Evolutionary conservation across 2,888 invertebrate species (phyloP).

Genomic region (Zaprionus lineosus): DNA sequence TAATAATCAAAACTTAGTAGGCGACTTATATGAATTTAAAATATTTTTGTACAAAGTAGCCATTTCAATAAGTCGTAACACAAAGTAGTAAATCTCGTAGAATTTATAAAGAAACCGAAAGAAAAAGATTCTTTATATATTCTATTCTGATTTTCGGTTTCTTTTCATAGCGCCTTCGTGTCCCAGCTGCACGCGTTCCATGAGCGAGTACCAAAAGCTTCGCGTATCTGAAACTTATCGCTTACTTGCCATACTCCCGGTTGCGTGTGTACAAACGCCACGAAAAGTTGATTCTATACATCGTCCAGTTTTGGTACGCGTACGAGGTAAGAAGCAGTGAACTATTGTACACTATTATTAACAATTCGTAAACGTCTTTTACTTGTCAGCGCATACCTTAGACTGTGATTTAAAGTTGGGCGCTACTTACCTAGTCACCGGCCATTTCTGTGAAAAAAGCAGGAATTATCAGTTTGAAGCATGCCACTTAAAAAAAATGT

Average conservation of each 20-base stretch:
- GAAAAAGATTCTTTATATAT: no score
- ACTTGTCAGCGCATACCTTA: constrained; percentile 62
- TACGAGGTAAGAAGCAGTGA: constrained; percentile 66
- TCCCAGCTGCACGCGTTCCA: constrained; percentile 67
- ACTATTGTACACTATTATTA: neutral
- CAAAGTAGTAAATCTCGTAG: no score
- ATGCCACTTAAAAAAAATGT: constrained; percentile 76
- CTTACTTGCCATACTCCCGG: constrained; percentile 72
- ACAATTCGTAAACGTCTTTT: neutral
- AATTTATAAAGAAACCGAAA: no score
- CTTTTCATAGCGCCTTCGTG: constrained; percentile 73
- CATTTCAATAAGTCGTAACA: no score
- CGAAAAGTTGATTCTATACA: constrained; percentile 59
- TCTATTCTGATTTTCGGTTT: neutral
- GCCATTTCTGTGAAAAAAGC: constrained; percentile 67
- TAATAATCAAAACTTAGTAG: no score
- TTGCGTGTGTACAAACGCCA: constrained; percentile 67
- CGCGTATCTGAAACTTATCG: constrained; percentile 69
- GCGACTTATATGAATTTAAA: no score
- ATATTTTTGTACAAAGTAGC: no score
- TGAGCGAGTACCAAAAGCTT: constrained; percentile 80
- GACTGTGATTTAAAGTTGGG: constrained; percentile 78
- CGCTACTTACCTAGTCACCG: constrained; percentile 71
- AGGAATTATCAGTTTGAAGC: constrained; percentile 70
- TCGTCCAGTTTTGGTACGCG: constrained; percentile 63